Evolutionary conservation across 2,888 invertebrate species (phyloP).

Genomic region (Eurois occulta): DNA sequence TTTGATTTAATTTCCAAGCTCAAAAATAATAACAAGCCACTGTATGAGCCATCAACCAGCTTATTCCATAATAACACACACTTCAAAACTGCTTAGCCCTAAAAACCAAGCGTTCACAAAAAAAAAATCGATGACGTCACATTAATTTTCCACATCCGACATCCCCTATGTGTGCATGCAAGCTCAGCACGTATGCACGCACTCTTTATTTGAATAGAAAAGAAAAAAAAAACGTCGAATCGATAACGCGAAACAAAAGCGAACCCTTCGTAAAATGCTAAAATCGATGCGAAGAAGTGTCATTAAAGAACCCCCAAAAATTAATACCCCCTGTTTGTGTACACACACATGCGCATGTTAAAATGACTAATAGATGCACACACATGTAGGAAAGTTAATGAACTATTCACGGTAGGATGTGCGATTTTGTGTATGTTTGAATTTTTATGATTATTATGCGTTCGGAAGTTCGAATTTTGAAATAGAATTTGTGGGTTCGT

Average conservation of each 20-base stretch:
- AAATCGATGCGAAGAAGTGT: slow-evolving; percentile 90
- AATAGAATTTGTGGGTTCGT: slow-evolving; percentile 39
- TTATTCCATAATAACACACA: slow-evolving; percentile 22
- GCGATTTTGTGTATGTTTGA: slow-evolving; percentile 64
- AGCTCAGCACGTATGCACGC: slow-evolving; percentile 80
- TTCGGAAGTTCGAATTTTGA: slow-evolving; percentile 51
- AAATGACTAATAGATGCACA: slow-evolving; percentile 77
- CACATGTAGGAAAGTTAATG: slow-evolving; percentile 72
- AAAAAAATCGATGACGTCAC: slow-evolving; percentile 68
- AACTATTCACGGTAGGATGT: slow-evolving; percentile 70
- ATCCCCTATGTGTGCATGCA: slow-evolving; percentile 71
- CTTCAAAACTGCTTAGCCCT: slow-evolving; percentile 31
- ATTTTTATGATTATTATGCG: slow-evolving; percentile 63
- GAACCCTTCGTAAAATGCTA: slow-evolving; percentile 87
- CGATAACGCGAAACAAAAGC: slow-evolving; percentile 88
- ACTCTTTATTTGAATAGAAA: slow-evolving; percentile 72
- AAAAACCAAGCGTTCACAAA: slow-evolving; percentile 18
- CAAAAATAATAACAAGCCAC: not conserved
- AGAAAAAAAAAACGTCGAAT: slow-evolving; percentile 81
- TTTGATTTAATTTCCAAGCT: not conserved
- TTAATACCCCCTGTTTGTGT: slow-evolving; percentile 85
- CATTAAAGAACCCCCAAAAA: slow-evolving; percentile 90
- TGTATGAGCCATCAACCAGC: not conserved
- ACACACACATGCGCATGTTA: slow-evolving; percentile 75
- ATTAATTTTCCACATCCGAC: slow-evolving; percentile 65